phyloP scores from a whole-genome alignment of 2,888 invertebrate genomes.

The Melanophora roralis region DNA sequence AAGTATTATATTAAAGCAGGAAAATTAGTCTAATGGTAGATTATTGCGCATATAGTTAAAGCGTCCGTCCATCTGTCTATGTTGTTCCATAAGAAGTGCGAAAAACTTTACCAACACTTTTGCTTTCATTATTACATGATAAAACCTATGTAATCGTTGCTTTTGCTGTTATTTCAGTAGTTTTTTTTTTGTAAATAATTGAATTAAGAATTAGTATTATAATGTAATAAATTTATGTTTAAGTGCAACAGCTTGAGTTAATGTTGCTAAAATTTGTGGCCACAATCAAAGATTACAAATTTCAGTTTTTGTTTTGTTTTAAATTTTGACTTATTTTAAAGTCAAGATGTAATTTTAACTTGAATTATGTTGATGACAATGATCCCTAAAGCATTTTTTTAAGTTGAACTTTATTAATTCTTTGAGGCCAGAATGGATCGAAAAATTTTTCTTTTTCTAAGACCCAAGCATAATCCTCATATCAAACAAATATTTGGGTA shows the following conservation, averaged over 20 bases:
- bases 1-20: conserved; percentile 22
- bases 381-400: not conserved
- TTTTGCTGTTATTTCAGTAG: not conserved
- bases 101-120: conserved; percentile 52
- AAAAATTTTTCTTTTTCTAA: no score
- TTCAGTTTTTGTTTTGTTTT: conserved; percentile 2
- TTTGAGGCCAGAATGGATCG: no score
- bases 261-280: conserved; percentile 27
- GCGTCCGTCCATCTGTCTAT: not conserved
- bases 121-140: conserved; percentile 37
- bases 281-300: conserved; percentile 27
- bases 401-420: no score
- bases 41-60: conserved; percentile 23
- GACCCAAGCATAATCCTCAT: no score
- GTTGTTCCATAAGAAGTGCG: conserved; percentile 40
- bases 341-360: not conserved
- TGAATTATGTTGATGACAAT: conserved; percentile 30
- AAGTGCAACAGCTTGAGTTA: conserved; percentile 35
- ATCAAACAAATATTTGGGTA: no score
- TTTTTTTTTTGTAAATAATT: conserved; percentile 44
- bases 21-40: not conserved
- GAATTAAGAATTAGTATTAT: conserved; percentile 53
- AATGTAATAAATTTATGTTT: conserved; percentile 39
- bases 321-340: not conserved
- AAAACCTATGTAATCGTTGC: not conserved